phyloP scores from a whole-genome alignment of 2,113 vertebrate species.

The Mustelus asterias region DNA sequence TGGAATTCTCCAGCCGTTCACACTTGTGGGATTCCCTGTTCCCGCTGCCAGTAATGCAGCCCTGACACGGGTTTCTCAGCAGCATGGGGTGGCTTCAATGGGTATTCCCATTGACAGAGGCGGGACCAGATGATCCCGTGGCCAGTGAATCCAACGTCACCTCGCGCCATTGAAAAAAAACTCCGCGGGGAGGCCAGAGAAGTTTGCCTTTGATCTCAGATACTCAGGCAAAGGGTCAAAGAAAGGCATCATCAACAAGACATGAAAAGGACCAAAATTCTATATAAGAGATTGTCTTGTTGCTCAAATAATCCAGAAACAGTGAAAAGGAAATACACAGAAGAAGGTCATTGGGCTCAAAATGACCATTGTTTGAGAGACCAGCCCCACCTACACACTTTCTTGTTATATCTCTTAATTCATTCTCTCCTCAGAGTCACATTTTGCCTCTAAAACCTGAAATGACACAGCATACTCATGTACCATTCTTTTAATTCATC shows the following conservation, averaged over 20 bases:
- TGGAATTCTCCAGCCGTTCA: too few species aligned
- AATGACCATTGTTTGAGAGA: neutral
- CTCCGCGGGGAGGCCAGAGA: too few species aligned
- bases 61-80: too few species aligned
- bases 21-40: too few species aligned
- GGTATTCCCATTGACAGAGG: too few species aligned
- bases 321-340: neutral
- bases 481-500: neutral
- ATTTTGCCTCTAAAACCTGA: neutral
- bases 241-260: neutral
- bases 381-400: neutral
- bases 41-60: too few species aligned
- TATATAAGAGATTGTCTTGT: neutral
- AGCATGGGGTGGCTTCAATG: too few species aligned
- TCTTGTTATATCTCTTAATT: neutral
- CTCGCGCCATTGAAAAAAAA: too few species aligned
- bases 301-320: neutral
- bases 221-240: neutral
- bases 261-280: neutral
- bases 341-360: neutral
- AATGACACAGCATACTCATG: neutral
- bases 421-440: neutral
- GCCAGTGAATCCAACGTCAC: too few species aligned
- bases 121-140: too few species aligned
- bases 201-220: neutral